Evolutionary conservation across 2,113 vertebrate species (phyloP).

Genomic region (Helogale parvula): DNA sequence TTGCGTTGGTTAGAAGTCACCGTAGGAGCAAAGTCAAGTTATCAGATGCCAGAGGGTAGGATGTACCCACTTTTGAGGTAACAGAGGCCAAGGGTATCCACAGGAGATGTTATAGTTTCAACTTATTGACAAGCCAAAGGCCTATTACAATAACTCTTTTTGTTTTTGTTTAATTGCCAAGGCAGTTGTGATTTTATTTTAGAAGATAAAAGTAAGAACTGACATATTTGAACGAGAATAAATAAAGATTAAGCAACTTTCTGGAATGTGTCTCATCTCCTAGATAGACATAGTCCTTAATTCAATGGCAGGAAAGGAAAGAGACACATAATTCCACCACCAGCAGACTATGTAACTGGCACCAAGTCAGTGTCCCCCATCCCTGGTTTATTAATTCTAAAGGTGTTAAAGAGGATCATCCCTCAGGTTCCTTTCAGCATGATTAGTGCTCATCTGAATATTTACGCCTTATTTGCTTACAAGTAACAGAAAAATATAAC

Average conservation of each 20-base stretch:
- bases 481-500: constrained; percentile 31
- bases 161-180: not conserved
- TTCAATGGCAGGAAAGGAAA: constrained; percentile 1
- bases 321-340: not conserved
- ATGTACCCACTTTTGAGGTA: not conserved
- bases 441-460: not conserved
- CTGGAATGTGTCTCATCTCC: not conserved
- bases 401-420: not conserved
- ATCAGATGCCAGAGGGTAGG: not conserved
- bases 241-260: not conserved
- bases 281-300: not conserved
- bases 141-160: not conserved
- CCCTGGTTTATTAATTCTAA: not conserved
- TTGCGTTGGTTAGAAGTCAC: not conserved
- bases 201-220: constrained; percentile 18
- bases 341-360: too few relatives aligned
- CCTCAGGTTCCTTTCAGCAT: not conserved
- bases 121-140: not conserved
- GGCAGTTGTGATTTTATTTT: not conserved
- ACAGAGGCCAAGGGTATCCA: not conserved
- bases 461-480: not conserved
- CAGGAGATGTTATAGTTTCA: not conserved
- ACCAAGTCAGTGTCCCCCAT: not conserved
- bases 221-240: not conserved
- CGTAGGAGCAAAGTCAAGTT: not conserved